Evolutionary conservation across 2,797 vertebrate genomes (phyloP).

Genomic region (Hylomyscus alleni): DNA sequence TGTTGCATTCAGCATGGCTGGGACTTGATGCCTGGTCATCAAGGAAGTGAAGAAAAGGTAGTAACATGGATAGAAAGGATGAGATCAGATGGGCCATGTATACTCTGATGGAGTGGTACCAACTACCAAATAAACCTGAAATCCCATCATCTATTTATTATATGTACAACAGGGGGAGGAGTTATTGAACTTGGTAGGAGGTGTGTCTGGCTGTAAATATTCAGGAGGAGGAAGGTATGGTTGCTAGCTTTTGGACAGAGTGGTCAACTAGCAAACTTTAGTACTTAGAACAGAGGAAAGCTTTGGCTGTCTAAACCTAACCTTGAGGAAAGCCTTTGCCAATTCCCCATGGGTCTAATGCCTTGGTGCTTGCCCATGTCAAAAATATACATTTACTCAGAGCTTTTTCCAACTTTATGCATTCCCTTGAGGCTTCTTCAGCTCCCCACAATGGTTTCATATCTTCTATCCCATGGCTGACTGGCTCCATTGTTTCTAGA

Average conservation of each 20-base stretch:
- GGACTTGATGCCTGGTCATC: not conserved
- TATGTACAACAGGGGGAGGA: not conserved
- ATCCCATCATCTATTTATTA: not conserved
- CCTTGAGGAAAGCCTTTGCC: not conserved
- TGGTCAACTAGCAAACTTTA: not conserved
- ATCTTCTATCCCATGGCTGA: not conserved
- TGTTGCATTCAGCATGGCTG: not conserved
- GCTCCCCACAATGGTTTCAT: not conserved
- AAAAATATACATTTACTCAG: not conserved
- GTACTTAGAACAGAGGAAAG: not conserved
- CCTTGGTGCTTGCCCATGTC: not conserved
- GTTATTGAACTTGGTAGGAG: not conserved
- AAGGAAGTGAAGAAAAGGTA: not conserved
- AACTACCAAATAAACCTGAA: not conserved
- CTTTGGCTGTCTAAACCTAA: not conserved
- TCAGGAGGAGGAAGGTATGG: not conserved
- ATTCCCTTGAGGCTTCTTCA: not conserved
- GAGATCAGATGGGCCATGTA: not conserved
- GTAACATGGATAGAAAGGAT: not conserved
- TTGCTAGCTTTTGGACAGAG: not conserved
- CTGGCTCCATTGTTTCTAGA: not conserved
- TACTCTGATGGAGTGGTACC: not conserved
- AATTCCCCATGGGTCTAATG: not conserved
- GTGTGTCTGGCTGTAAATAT: not conserved
- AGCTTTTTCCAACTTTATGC: not conserved